Evolutionary conservation across 2,797 vertebrate species (phyloP).

Genomic region (Amniataba percoides): DNA sequence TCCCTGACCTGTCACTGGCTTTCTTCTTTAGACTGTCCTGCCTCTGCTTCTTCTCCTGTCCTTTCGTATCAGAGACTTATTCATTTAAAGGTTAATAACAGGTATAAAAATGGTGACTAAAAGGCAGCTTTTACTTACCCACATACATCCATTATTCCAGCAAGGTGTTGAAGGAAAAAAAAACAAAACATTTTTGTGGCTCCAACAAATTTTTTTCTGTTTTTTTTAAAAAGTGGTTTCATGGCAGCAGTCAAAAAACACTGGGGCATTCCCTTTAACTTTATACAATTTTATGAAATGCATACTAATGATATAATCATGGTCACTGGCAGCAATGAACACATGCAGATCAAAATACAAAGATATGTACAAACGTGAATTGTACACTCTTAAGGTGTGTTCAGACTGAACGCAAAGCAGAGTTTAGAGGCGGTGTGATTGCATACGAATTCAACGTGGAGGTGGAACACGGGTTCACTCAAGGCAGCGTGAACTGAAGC

Average conservation of each 20-base stretch:
- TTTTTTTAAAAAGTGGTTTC: constrained; percentile 47
- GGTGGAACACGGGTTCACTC: constrained; percentile 26
- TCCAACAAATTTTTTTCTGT: neutral
- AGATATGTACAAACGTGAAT: constrained; percentile 77
- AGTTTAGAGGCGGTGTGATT: constrained; percentile 33
- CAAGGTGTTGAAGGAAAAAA: constrained; percentile 20
- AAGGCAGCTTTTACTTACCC: constrained; percentile 6
- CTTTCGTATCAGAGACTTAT: neutral
- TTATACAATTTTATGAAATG: constrained; percentile 80
- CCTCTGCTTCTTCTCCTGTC: neutral
- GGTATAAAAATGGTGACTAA: constrained; percentile 23
- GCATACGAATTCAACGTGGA: constrained; percentile 38
- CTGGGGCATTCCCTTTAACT: constrained; percentile 57
- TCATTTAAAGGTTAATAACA: constrained; percentile 1
- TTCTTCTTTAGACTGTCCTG: constrained; percentile 19
- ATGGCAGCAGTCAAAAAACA: constrained; percentile 65
- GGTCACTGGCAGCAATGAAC: constrained; percentile 81
- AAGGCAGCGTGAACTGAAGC: constrained; percentile 29
- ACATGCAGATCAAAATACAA: constrained; percentile 85
- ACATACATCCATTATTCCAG: constrained; percentile 19
- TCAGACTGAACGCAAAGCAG: constrained; percentile 61
- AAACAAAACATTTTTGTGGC: neutral
- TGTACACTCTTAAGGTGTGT: constrained; percentile 67
- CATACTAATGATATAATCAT: constrained; percentile 79
- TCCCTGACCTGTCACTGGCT: constrained; percentile 19